phyloP scores from a whole-genome alignment of 2,113 vertebrate genomes.

The Oplegnathus fasciatus region DNA sequence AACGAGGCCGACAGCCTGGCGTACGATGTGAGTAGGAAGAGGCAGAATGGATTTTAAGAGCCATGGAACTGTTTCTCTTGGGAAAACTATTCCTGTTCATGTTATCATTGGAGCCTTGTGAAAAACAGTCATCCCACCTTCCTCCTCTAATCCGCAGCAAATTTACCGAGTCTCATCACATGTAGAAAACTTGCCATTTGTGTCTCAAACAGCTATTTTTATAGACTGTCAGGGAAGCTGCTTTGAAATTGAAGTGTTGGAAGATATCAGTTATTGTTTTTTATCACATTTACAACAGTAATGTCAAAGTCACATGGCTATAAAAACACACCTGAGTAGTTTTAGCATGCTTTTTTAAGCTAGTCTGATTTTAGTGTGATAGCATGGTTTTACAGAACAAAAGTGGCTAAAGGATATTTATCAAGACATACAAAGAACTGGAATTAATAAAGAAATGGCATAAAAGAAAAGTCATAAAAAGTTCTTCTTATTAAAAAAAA shows the following conservation, averaged over 20 bases:
- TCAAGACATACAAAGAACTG: not conserved
- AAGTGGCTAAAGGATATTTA: not conserved
- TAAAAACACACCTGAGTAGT: not conserved
- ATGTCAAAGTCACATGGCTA: not conserved
- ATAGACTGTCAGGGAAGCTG: not conserved
- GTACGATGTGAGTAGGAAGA: conserved; percentile 91
- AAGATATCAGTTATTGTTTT: not conserved
- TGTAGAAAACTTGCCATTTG: not conserved
- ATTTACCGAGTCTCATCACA: not conserved
- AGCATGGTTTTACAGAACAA: not conserved
- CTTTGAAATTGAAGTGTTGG: not conserved
- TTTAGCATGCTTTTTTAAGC: not conserved
- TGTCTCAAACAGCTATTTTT: conserved; percentile 39
- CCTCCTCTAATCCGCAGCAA: not conserved
- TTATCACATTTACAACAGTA: conserved; percentile 5
- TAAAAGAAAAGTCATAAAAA: not conserved
- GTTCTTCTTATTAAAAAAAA: not conserved
- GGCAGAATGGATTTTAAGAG: not conserved
- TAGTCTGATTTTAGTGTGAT: not conserved
- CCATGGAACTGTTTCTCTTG: not conserved
- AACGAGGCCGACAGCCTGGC: conserved; percentile 96
- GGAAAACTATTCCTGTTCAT: conserved; percentile 13
- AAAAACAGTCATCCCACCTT: not conserved
- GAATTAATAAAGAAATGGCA: not conserved
- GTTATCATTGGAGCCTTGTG: not conserved